Base-by-base conservation (phyloP, 2,113 vertebrate species). In the Halcyon malimbica region DNA sequence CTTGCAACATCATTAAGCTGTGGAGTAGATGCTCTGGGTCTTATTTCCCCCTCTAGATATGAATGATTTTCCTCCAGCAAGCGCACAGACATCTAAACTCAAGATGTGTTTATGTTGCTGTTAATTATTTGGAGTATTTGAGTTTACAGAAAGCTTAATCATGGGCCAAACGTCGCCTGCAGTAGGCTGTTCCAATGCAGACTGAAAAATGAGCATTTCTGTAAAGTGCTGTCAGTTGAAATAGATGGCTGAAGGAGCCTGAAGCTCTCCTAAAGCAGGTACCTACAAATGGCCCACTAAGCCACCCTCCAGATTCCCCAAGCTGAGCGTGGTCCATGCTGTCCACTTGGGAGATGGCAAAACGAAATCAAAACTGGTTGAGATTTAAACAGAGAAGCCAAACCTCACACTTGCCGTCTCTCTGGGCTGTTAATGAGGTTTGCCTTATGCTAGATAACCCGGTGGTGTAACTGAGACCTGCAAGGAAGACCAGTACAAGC, bases 171-270 rank as follows among this genome's bases (percentile, higher is more conserved):
- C 60, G 53, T 84, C 29, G 78, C n/a, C 50, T 89, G 62, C 71
- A 53, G 41, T 37, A 79, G 56, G 33, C 41, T 78, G 48, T 79
- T 94, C 60, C 64, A 71, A 89, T 53, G 39, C 48, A 89, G 89
- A 87, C 81, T 84, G 89, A 91, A 94, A 96, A 95, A 87, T 79
- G 35, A 63, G 4, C 42, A 24, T 70, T 94, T 89, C 56, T 92
- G 11, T 64, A 60, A 60, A 74, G 41, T 4, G 1, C 19, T 75
- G 77, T 39, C 48, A 25, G 29, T 10, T 82, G 77, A 65, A 87
- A 48, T 39, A 60, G 33, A 68, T 71, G 53, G 19, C 17, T 46
- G 46, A 20, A 46, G 29, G 24, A 89, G 7, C 20, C n/a, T 59
- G 57, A 77, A 82, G 44, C 14, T 60, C 16, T 91, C 17, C 39